Base-by-base conservation (phyloP, 1,140 invertebrate species). In the Zaprionus lachaisei region DNA sequence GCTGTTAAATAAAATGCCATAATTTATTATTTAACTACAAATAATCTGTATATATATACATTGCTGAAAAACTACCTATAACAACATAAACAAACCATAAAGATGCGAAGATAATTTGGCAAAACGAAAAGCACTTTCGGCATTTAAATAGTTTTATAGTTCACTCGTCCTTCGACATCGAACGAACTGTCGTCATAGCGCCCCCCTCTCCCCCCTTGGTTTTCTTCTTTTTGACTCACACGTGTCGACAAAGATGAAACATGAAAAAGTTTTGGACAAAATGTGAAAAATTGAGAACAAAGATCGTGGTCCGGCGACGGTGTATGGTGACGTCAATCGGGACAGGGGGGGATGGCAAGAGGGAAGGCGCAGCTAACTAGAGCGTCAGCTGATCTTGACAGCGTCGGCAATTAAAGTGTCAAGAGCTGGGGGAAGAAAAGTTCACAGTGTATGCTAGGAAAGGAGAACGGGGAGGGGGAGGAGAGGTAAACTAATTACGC, bases 361-460 rank as follows among this genome's bases (percentile, higher is more conserved):
- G 9, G 17, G 12, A 44, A 11, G 41, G 7, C 24, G 72, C 75
- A 64, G 14, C 22, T 26, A 75, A 74, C 28, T 60, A 63, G 69
- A 80, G 66, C 74, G 71, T 72, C 83, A 85, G 69, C 81, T 84
- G 84, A 60, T 73, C 63, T 81, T 71, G 84, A 89, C 84, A 90
- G 81, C 65, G 20, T 75, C 80, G 81, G 74, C 85, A 84, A 90
- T 89, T 90, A 84, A 79, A 72, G 54, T 79, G 78, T 81, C 81
- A 80, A 44, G 20, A 11, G 38, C 41, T 34, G 64, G 67, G 22
- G 31, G 77, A 69, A 58, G 71, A 77, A 22, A 41, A 63, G 6
- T 72, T 51, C 66, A 38, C 6, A 47, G 41, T 17, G 41, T 7
- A 15, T 4, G 44, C 17, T 7, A 38, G 26, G 76, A 3, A 31